Evolutionary conservation across 1,140 invertebrate genomes (phyloP).

Genomic region (Bombyx mandarina): DNA sequence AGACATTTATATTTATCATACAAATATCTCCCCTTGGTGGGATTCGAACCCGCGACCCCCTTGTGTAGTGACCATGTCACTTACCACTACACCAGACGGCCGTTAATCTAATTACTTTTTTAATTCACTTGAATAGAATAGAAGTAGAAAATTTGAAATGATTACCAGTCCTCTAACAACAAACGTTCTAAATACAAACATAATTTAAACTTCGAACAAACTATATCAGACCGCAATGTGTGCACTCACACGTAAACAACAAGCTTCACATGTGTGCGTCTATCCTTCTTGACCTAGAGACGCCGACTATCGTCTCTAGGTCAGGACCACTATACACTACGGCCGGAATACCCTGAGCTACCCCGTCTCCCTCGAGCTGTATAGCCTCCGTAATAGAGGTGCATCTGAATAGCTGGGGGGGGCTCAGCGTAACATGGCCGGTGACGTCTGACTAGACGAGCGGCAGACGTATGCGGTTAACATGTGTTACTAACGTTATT

Average conservation of each 20-base stretch:
- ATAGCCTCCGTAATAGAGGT: constrained; percentile 12
- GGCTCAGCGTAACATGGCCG: constrained; percentile 32
- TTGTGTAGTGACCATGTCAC: no score
- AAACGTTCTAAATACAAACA: constrained; percentile 6
- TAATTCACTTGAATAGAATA: no score
- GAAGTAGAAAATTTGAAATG: no score
- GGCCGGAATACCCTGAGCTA: constrained; percentile 27
- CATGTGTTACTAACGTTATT: constrained; percentile 4
- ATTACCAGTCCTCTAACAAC: no score
- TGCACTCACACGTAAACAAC: constrained; percentile 3
- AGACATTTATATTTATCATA: no score
- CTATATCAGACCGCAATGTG: background rate
- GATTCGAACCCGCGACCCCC: no score
- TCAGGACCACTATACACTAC: constrained; percentile 63
- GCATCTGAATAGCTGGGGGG: constrained; percentile 28
- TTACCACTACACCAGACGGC: no score
- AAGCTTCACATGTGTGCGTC: constrained; percentile 41
- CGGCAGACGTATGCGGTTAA: constrained; percentile 42
- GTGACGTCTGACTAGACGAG: constrained; percentile 50
- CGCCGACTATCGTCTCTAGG: constrained; percentile 51
- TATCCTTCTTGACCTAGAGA: constrained; percentile 67
- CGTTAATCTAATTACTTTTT: no score
- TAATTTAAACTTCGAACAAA: constrained; percentile 28
- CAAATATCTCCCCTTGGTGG: no score
- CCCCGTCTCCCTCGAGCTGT: constrained; percentile 16